phyloP scores from a whole-genome alignment of 2,797 vertebrate genomes.

The Dryobates pubescens region DNA sequence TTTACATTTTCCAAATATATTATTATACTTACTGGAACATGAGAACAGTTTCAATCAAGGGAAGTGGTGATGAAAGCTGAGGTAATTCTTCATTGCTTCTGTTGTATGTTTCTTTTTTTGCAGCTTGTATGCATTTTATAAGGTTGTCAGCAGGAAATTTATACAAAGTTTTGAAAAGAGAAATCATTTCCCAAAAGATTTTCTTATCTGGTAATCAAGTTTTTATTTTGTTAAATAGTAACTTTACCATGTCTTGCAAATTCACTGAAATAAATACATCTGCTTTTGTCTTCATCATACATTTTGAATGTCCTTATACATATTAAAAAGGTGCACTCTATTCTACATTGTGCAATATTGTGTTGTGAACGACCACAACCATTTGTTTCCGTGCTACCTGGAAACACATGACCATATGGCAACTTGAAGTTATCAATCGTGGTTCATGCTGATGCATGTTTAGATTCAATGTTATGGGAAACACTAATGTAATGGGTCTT shows the following conservation, averaged over 20 bases:
- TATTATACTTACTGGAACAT: constrained; percentile 55
- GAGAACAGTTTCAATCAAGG: constrained; percentile 65
- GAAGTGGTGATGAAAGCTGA: constrained; percentile 71
- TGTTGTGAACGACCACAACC: background rate
- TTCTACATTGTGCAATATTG: background rate
- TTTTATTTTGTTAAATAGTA: constrained; percentile 26
- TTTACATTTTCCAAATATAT: constrained; percentile 55
- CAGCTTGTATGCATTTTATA: constrained; percentile 14
- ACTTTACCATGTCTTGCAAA: background rate
- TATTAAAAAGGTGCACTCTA: background rate
- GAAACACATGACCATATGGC: background rate
- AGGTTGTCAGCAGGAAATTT: background rate
- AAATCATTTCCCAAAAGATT: constrained; percentile 11
- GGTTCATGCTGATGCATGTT: background rate
- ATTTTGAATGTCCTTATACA: background rate
- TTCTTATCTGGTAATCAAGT: background rate
- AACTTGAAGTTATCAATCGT: background rate
- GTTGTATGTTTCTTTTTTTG: constrained; percentile 47
- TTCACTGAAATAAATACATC: constrained; percentile 26
- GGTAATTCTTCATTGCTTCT: constrained; percentile 52
- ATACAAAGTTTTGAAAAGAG: constrained; percentile 5
- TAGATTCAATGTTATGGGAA: background rate
- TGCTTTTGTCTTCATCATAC: constrained; percentile 24
- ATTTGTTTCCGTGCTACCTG: background rate
- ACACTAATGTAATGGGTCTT: background rate